phyloP scores from a whole-genome alignment of 2,797 vertebrate species.

The Nannoperca australis region DNA sequence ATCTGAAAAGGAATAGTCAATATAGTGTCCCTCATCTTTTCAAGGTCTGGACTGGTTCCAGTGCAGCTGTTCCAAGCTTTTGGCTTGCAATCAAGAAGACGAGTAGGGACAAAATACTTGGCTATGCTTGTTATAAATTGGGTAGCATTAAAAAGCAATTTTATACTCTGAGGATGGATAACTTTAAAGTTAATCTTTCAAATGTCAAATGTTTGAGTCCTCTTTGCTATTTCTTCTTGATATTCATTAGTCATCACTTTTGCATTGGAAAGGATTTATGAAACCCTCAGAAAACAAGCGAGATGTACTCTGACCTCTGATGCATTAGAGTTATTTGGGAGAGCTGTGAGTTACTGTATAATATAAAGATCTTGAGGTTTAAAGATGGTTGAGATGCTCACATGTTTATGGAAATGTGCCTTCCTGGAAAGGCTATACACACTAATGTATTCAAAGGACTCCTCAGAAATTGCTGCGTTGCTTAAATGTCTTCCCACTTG shows the following conservation, averaged over 20 bases:
- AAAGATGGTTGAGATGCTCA: background rate
- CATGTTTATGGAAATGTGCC: constrained; percentile 36
- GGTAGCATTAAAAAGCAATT: constrained; percentile 10
- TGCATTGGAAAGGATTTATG: constrained; percentile 22
- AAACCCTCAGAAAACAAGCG: background rate
- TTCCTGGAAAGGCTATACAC: constrained; percentile 28
- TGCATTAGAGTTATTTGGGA: constrained; percentile 49
- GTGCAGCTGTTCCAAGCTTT: constrained; percentile 26
- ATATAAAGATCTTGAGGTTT: constrained; percentile 30
- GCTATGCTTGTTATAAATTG: background rate
- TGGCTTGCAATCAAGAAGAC: constrained; percentile 28
- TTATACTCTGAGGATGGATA: background rate
- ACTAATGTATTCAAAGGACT: constrained; percentile 31
- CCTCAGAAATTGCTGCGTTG: constrained; percentile 35
- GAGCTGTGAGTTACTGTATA: constrained; percentile 28
- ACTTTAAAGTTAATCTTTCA: constrained; percentile 22
- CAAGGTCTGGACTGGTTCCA: constrained; percentile 49
- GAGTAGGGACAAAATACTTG: background rate
- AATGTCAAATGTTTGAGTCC: background rate
- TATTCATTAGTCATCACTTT: constrained; percentile 18
- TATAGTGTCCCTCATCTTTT: constrained; percentile 21
- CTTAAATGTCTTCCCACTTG: constrained; percentile 13
- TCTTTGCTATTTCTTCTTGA: constrained; percentile 2
- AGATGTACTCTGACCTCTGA: constrained; percentile 40
- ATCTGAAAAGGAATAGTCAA: constrained; percentile 17